These are phyloP conservation scores for Sinonovacula constricta DNA, from an alignment of 1,140 invertebrate genomes.

Conservation along the genomic window DNA sequence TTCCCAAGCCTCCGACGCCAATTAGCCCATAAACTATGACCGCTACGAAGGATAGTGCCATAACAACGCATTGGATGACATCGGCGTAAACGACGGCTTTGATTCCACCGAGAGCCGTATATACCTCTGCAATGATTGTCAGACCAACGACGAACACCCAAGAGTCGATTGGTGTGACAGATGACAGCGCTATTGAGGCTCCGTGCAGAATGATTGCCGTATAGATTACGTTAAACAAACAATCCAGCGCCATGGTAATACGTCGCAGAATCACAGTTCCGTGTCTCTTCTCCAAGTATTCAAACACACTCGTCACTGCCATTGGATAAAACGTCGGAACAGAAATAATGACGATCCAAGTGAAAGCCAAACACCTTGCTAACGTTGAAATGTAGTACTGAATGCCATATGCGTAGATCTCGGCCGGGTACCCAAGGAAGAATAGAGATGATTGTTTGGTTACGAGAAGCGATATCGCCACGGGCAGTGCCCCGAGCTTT, in stretches of 20 bases:
- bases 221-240: constrained; percentile 3
- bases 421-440: no score
- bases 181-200: constrained; percentile 4
- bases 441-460: constrained; percentile 38
- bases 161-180: constrained; percentile 5
- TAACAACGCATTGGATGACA: constrained; percentile 27
- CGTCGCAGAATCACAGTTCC: constrained; percentile 18
- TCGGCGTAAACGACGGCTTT: constrained; percentile 30
- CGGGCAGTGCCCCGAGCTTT: constrained; percentile 13
- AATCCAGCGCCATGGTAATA: constrained; percentile 10
- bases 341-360: constrained; percentile 12
- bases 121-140: constrained; percentile 8
- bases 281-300: no score
- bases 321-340: constrained; percentile 26
- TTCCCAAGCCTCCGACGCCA: not conserved
- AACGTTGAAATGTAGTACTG: constrained; percentile 7
- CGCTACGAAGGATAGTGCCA: constrained; percentile 1
- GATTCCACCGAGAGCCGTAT: constrained; percentile 28
- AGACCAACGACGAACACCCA: constrained; percentile 20
- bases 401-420: constrained; percentile 13
- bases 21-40: constrained; percentile 22
- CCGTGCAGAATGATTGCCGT: constrained; percentile 12
- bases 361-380: constrained; percentile 1
- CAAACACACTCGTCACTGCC: constrained; percentile 31
- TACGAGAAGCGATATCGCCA: constrained; percentile 24